Base-by-base conservation (phyloP, 2,113 vertebrate species). In the Hyperoodon ampullatus region DNA sequence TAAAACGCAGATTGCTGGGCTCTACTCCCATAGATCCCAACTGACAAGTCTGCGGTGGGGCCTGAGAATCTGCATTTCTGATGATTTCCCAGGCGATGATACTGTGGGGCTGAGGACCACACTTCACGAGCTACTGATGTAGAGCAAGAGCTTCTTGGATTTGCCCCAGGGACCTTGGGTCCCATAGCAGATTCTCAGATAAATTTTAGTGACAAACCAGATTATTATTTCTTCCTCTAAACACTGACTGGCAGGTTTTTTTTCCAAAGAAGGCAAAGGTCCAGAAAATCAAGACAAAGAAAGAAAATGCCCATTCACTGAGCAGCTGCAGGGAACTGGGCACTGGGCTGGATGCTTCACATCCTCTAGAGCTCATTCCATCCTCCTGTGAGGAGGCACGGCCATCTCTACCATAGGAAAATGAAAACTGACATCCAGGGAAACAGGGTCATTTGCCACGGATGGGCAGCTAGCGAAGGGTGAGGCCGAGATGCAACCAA, bases 31-130 rank as follows among this genome's bases (percentile, higher is more conserved):
- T 24, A 53, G 42, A 47, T 87, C 93, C 50, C 21, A 44, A 66
- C 15, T 11, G 33, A 0, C 6, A 11, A 7, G 12, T 82, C 66
- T 86, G 39, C 2, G 26, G 58, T 0, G 2, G 13, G 10, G 8
- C 12, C 70, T 30, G 53, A 58, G n/a, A 72, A 16, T 60, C 42
- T 55, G 55, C 74, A 35, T 70, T 50, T 94, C 33, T 55, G 60
- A n/a, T 39, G 24, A 8, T 33, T 77, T 26, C 63, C 65, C 35
- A 44, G 33, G 5, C 0, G 3, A 8, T 28, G 35, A 18, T 42
- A 35, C 13, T 23, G 55, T 47, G 21, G 26, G 33, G 50, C 42
- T 26, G 5, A 8, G 15, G 42, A 28, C 71, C 13, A 84, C 19
- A n/a, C 82, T 39, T 19, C 19, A 11, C 33, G 42, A 88, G 71